Base-by-base conservation (phyloP, 2,888 invertebrate genomes). In the Euspilapteryx auroguttella region DNA sequence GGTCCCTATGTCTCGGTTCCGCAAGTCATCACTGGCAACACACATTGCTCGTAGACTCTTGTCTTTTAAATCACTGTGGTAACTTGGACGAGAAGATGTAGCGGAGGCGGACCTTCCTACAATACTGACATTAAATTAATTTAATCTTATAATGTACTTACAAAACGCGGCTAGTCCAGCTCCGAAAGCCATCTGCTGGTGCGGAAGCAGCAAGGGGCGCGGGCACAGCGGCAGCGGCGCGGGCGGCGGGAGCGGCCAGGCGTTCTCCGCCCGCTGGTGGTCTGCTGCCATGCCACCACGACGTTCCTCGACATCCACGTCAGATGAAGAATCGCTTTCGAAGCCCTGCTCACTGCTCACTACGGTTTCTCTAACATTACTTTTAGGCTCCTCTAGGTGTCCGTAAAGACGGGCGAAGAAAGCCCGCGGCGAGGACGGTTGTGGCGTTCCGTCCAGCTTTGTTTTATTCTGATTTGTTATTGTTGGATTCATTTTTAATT, bases 331-430 rank as follows among this genome's bases (percentile, higher is more conserved):
- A 24, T 64, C 68, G 40, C 69, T 69, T 23, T 57, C 65, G 12
- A 45, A 49, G 23, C 37, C 49, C 14, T 34, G 44, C 29, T 39
- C 40, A 27, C 36, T 41, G 32, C 38, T 45, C 34, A 39, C 51
- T 11, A 26, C 45, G 14, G 17, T n/a, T 32, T 31, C 21, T 34
- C 29, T 20, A 20, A 9, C 12, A 15, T 45, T 40, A 28, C 40
- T 40, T 32, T 45, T 49, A 3, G 54, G 49, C 31, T 64, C 52
- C 39, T 89, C 88, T n/a, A 88, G 68, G 43, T 89, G 84, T 1
- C 89, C 90, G 46, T 90, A 90, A 22, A 90, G 73, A 31, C 87
- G 78, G 27, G 87, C 87, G 50, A 90, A 90, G 56, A 90, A 90
- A 44, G 86, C 85, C 14, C 89, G 77, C 31, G 89, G 89, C 1